Conservation (phyloP, 1,140 invertebrate species). For the Bombus pyrosoma region DNA sequence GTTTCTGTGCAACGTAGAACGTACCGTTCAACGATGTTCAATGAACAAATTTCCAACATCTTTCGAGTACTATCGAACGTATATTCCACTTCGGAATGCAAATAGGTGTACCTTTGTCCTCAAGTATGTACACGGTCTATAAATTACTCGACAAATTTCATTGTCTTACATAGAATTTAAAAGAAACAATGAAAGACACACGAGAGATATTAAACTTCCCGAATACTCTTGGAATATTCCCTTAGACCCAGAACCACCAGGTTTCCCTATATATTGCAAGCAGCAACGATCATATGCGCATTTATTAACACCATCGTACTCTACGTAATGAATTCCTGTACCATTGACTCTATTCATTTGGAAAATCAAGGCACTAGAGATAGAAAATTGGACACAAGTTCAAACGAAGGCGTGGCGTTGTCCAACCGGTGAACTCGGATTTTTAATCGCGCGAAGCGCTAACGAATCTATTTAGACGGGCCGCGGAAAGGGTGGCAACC, state of each 20-base stretch:
- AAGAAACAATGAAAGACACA: not conserved
- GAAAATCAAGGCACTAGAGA: not conserved
- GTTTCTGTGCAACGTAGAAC: not conserved
- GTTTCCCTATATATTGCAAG: not conserved
- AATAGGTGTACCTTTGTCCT: not conserved
- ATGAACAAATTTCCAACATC: not conserved
- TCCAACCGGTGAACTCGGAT: conserved; percentile 48
- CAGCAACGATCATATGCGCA: not conserved
- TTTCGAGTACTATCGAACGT: not conserved
- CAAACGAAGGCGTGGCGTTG: conserved; percentile 5
- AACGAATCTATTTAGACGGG: conserved; percentile 66
- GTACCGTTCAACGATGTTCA: not conserved
- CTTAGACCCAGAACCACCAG: not conserved
- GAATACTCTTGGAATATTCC: not conserved
- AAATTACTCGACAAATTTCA: not conserved
- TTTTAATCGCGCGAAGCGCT: conserved; percentile 66
- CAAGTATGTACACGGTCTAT: not conserved
- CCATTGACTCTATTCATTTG: not conserved
- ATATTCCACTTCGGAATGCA: not conserved
- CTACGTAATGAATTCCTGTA: not conserved
- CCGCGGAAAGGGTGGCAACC: not conserved
- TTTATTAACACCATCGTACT: not conserved
- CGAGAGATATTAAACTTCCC: not conserved
- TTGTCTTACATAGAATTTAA: not conserved
- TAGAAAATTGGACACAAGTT: conserved; percentile 28